These are phyloP conservation scores for Apis dorsata DNA, from an alignment of 1,140 invertebrate species.

Conservation along the genomic window DNA sequence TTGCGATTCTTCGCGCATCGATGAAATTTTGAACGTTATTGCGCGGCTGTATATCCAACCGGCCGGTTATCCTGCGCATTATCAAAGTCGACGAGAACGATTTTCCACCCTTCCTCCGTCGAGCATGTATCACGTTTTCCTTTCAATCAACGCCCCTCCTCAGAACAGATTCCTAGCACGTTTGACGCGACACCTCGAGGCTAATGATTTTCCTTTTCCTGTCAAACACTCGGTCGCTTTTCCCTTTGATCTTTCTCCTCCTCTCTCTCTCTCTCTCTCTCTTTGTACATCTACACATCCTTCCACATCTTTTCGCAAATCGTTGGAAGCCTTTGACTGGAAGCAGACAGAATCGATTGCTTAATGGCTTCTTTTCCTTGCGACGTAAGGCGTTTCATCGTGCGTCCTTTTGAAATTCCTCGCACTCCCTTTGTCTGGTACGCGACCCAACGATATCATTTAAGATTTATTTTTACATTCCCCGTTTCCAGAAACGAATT, in stretches of 20 bases:
- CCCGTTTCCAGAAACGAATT: not conserved
- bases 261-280: not conserved
- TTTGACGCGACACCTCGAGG: constrained; percentile 33
- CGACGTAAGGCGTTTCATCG: not conserved
- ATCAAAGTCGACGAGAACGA: constrained; percentile 16
- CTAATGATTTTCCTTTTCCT: constrained; percentile 34
- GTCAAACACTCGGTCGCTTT: constrained; percentile 18
- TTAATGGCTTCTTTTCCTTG: constrained; percentile 40
- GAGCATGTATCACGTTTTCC: constrained; percentile 9
- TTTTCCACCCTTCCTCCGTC: not conserved
- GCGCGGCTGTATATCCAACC: not conserved
- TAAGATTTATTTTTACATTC: constrained; percentile 49
- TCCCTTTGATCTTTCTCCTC: constrained; percentile 21
- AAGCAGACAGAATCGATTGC: constrained; percentile 42
- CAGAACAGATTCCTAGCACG: constrained; percentile 16
- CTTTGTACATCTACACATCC: no score
- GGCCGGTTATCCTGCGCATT: not conserved
- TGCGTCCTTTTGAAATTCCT: constrained; percentile 2
- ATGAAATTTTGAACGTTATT: constrained; percentile 9
- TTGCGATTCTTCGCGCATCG: constrained; percentile 22
- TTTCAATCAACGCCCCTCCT: not conserved
- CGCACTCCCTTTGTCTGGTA: not conserved
- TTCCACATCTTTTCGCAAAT: not conserved
- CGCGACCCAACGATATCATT: not conserved
- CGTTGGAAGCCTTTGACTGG: constrained; percentile 13